phyloP scores from a whole-genome alignment of 2,888 invertebrate genomes.

The Pseudeuparius sepicola region DNA sequence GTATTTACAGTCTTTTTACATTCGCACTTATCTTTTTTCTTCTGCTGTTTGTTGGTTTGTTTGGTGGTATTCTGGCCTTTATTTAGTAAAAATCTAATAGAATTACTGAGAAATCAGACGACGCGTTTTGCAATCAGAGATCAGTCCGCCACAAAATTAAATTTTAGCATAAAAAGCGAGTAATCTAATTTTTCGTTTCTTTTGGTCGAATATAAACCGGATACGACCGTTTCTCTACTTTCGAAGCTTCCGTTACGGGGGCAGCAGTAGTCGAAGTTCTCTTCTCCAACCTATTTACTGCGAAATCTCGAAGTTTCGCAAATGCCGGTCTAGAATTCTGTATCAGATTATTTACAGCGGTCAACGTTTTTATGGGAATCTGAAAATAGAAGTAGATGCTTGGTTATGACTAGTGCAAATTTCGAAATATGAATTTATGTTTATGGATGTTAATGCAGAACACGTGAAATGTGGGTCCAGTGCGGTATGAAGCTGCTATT shows the following conservation, averaged over 20 bases:
- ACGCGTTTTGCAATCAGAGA: too few relatives aligned
- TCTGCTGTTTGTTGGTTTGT: too few relatives aligned
- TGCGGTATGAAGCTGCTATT: too few relatives aligned
- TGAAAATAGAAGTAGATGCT: slow-evolving; percentile 26
- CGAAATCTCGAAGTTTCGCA: slow-evolving; percentile 30
- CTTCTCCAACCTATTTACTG: slow-evolving; percentile 25
- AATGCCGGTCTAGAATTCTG: slow-evolving; percentile 35
- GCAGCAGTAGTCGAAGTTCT: slow-evolving; percentile 16
- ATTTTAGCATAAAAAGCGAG: slow-evolving; percentile 4
- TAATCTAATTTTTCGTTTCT: slow-evolving; percentile 16
- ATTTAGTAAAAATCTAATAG: too few relatives aligned
- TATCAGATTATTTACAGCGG: slow-evolving; percentile 35
- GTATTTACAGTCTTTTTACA: too few relatives aligned
- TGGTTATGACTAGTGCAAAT: background rate
- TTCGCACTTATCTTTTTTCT: too few relatives aligned
- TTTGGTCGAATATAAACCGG: slow-evolving; percentile 21
- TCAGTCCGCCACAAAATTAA: too few relatives aligned
- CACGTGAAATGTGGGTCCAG: too few relatives aligned
- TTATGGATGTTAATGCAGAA: background rate
- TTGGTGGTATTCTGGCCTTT: too few relatives aligned
- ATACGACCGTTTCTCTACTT: slow-evolving; percentile 22
- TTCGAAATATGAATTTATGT: slow-evolving; percentile 2
- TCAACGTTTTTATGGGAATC: slow-evolving; percentile 36
- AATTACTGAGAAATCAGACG: too few relatives aligned
- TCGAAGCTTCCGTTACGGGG: slow-evolving; percentile 17